These are phyloP conservation scores for Dasyurus viverrinus DNA, from an alignment of 2,113 vertebrate species.

Conservation along the genomic window DNA sequence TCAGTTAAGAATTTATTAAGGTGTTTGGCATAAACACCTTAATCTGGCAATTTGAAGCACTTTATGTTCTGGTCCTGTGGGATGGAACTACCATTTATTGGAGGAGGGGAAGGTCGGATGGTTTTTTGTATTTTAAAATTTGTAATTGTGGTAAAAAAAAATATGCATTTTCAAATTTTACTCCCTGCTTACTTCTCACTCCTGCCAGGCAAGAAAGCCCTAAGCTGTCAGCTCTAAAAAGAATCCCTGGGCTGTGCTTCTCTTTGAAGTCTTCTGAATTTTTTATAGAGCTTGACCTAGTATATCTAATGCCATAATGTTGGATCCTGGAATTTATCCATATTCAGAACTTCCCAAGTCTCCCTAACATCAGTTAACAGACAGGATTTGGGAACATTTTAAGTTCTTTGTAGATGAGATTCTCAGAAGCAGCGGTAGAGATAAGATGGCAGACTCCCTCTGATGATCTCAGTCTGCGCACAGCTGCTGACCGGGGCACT, in stretches of 20 bases:
- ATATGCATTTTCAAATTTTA: not conserved
- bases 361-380: conserved; percentile 89
- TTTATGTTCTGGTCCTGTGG: not conserved
- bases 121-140: not conserved
- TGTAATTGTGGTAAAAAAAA: not conserved
- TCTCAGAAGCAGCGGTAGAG: conserved; percentile 56
- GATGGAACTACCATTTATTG: not conserved
- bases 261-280: conserved; percentile 84
- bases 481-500: not conserved
- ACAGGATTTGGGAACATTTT: conserved; percentile 77
- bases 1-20: not conserved
- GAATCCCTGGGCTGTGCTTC: conserved; percentile 86
- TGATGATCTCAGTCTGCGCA: conserved; percentile 14
- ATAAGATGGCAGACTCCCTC: conserved; percentile 69
- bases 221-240: conserved; percentile 82
- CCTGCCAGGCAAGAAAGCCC: conserved; percentile 89
- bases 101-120: not conserved
- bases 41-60: not conserved
- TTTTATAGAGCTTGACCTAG: conserved; percentile 85
- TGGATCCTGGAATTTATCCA: conserved; percentile 85
- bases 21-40: not conserved
- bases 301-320: conserved; percentile 88
- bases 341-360: conserved; percentile 88
- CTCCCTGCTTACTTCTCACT: conserved; percentile 85
- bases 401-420: conserved; percentile 85